A percentile compares a stretch with the other conserved stretches of the same genome.
Conservation (phyloP, 2,888 invertebrate genomes). For the Acronicta psi region DNA sequence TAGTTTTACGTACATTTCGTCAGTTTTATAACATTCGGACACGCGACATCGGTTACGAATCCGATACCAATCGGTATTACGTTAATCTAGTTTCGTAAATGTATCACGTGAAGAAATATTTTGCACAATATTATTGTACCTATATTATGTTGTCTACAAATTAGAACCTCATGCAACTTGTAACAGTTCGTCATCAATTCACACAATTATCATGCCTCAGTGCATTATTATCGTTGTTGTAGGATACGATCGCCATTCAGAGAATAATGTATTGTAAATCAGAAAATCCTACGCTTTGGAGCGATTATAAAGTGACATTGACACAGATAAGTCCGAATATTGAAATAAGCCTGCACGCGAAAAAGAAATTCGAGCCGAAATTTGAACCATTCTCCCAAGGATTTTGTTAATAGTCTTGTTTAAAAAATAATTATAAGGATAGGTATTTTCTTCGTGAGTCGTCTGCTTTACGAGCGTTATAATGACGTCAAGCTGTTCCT, state of each 20-base stretch:
- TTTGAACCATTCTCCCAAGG: conserved; percentile 8
- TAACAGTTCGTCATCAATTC: conserved; percentile 60
- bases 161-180: conserved; percentile 51
- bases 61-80: conserved; percentile 38
- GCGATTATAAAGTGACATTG: conserved; percentile 22
- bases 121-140: conserved; percentile 40
- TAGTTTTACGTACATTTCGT: conserved; percentile 36
- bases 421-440: background rate
- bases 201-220: conserved; percentile 52
- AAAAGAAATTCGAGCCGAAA: conserved; percentile 12
- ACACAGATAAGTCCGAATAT: conserved; percentile 14
- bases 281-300: conserved; percentile 11
- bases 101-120: conserved; percentile 44
- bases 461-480: conserved; percentile 20
- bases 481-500: conserved; percentile 38
- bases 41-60: conserved; percentile 50
- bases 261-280: conserved; percentile 31
- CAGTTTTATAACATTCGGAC: conserved; percentile 41
- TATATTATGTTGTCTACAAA: conserved; percentile 31
- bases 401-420: conserved; percentile 9
- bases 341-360: background rate
- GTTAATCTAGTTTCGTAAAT: conserved; percentile 44
- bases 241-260: conserved; percentile 22
- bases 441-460: conserved; percentile 17
- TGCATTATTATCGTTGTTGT: conserved; percentile 34